Conservation (phyloP, 2,888 invertebrate species). For the Sminthurinus aureus region DNA sequence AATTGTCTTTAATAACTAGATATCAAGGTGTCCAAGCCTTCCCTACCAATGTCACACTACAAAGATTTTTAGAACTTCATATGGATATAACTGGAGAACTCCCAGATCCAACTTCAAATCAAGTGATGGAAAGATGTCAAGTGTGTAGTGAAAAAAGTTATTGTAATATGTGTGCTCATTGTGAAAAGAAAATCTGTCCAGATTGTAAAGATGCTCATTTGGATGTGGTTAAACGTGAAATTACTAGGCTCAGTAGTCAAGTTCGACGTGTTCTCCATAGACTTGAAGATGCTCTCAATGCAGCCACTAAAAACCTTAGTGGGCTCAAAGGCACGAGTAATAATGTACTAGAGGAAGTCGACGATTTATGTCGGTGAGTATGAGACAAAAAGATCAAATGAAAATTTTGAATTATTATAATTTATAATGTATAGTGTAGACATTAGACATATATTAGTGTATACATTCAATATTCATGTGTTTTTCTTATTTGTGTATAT, state of each 20-base stretch:
- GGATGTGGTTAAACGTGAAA: conserved; percentile 92
- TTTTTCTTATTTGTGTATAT: too few relatives aligned
- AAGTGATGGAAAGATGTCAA: conserved; percentile 91
- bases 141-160: conserved; percentile 93
- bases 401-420: neutral
- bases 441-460: too few relatives aligned
- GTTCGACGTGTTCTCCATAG: conserved; percentile 87
- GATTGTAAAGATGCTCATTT: conserved; percentile 94
- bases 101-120: conserved; percentile 89
- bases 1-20: neutral
- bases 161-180: conserved; percentile 88
- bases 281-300: conserved; percentile 81
- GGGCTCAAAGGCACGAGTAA: conserved; percentile 88
- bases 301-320: conserved; percentile 87
- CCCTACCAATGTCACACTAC: conserved; percentile 94
- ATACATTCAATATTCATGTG: too few relatives aligned
- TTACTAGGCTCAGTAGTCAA: conserved; percentile 87
- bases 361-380: conserved; percentile 68
- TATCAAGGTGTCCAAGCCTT: conserved; percentile 83
- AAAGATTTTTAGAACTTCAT: conserved; percentile 92
- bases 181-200: conserved; percentile 95
- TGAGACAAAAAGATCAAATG: neutral
- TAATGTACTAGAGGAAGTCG: conserved; percentile 91
- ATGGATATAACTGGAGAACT: conserved; percentile 80
- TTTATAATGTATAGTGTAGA: too few relatives aligned